phyloP scores from a whole-genome alignment of 2,888 invertebrate genomes.

The Campaea margaritaria region DNA sequence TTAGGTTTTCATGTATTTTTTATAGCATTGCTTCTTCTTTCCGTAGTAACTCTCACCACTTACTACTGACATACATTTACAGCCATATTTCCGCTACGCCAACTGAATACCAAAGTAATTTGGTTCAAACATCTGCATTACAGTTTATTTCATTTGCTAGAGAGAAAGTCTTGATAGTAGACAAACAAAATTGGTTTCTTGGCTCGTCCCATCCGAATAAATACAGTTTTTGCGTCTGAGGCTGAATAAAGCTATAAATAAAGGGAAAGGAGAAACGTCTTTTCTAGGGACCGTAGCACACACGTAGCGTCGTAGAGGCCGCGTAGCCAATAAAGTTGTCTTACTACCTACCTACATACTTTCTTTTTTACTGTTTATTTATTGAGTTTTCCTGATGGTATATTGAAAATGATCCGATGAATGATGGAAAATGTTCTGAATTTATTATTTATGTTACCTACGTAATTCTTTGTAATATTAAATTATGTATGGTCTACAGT shows the following conservation, averaged over 20 bases:
- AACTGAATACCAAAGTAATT: background rate
- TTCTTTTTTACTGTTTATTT: background rate
- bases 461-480: too few species aligned
- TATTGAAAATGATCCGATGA: background rate
- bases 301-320: constrained; percentile 11
- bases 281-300: constrained; percentile 14
- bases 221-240: background rate
- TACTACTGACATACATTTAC: constrained; percentile 2
- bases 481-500: too few species aligned
- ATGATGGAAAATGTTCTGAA: too few species aligned
- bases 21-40: background rate
- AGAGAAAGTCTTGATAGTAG: background rate
- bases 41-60: constrained; percentile 1
- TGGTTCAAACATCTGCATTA: constrained; percentile 9
- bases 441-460: too few species aligned
- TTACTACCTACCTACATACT: constrained; percentile 1
- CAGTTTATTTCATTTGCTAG: background rate
- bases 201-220: too few species aligned
- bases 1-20: too few species aligned
- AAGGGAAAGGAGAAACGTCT: constrained; percentile 7
- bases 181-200: background rate
- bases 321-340: constrained; percentile 8
- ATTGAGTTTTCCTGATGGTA: constrained; percentile 2
- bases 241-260: constrained; percentile 17
- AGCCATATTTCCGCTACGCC: constrained; percentile 5